These are phyloP conservation scores for Microctonus hyperodae DNA, from an alignment of 2,888 invertebrate species.

Conservation along the genomic window DNA sequence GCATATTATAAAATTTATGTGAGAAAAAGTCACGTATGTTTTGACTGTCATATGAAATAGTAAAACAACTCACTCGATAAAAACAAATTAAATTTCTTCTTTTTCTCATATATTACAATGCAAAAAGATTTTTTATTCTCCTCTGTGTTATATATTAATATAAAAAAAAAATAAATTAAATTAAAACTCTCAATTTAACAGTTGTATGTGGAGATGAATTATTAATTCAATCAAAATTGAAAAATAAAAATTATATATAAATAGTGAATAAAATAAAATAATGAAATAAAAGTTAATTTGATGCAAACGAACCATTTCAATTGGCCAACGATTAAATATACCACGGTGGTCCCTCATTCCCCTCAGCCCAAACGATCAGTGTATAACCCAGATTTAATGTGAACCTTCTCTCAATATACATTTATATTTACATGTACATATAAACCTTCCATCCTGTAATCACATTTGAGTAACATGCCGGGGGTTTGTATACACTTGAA, in stretches of 20 bases:
- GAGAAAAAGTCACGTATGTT: constrained; percentile 48
- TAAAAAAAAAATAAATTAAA: neutral
- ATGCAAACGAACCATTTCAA: constrained; percentile 4
- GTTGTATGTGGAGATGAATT: neutral
- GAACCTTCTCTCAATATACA: neutral
- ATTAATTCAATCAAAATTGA: neutral
- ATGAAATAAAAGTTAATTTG: constrained; percentile 5
- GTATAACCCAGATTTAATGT: constrained; percentile 24
- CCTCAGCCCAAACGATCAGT: constrained; percentile 13
- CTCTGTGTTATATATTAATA: neutral
- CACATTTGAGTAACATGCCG: constrained; percentile 24
- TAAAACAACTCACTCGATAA: neutral
- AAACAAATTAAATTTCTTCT: neutral
- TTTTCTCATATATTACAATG: too few relatives aligned
- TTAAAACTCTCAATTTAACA: neutral
- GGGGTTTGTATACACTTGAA: neutral
- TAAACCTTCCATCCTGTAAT: constrained; percentile 20
- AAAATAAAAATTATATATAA: neutral
- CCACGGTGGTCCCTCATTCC: neutral
- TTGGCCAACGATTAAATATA: constrained; percentile 2
- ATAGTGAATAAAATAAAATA: constrained; percentile 12
- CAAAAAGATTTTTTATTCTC: neutral
- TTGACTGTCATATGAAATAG: constrained; percentile 48
- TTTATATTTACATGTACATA: neutral
- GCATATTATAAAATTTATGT: neutral